Conservation (phyloP, 2,113 vertebrate genomes). For the Rafetus swinhoei region DNA sequence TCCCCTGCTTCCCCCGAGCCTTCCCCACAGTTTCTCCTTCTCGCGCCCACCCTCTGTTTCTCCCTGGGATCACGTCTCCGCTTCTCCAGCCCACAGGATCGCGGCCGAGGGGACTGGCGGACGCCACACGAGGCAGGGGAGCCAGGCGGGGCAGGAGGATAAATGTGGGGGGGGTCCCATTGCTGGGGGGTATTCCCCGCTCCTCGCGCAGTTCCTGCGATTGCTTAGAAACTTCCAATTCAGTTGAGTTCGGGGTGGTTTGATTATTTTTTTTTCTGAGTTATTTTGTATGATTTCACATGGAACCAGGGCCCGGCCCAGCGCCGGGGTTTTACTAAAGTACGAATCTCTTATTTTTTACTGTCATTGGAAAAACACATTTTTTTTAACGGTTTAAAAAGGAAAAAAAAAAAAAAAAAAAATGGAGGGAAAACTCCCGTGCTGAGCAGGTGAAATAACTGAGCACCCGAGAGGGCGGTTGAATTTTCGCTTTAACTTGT, state of each 20-base stretch:
- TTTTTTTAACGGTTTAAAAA: neutral
- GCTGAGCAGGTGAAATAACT: slow-evolving; percentile 60
- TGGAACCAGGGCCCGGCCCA: slow-evolving; percentile 69
- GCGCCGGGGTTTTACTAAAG: slow-evolving; percentile 82
- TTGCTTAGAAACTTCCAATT: slow-evolving; percentile 27
- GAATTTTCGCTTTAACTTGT: slow-evolving; percentile 82
- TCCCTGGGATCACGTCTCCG: neutral
- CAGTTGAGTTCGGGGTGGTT: slow-evolving; percentile 57
- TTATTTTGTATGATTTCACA: slow-evolving; percentile 78
- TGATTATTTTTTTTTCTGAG: slow-evolving; percentile 20
- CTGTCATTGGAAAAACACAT: slow-evolving; percentile 68
- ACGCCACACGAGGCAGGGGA: neutral
- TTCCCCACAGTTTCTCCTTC: neutral
- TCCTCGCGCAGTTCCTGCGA: neutral
- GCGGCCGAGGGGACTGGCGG: neutral
- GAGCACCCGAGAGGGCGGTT: slow-evolving; percentile 54
- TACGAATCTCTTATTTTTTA: slow-evolving; percentile 84
- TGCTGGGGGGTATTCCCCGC: neutral
- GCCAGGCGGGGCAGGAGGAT: neutral
- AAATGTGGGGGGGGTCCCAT: neutral
- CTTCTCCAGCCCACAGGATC: neutral
- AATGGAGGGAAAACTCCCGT: slow-evolving; percentile 43
- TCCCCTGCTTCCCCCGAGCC: neutral
- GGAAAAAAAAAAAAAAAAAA: neutral
- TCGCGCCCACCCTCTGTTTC: neutral